Evolutionary conservation across 2,113 vertebrate genomes (phyloP), one percentile per base, ranked within the genome.

Genomic region (Daubentonia madagascariensis): DNA sequence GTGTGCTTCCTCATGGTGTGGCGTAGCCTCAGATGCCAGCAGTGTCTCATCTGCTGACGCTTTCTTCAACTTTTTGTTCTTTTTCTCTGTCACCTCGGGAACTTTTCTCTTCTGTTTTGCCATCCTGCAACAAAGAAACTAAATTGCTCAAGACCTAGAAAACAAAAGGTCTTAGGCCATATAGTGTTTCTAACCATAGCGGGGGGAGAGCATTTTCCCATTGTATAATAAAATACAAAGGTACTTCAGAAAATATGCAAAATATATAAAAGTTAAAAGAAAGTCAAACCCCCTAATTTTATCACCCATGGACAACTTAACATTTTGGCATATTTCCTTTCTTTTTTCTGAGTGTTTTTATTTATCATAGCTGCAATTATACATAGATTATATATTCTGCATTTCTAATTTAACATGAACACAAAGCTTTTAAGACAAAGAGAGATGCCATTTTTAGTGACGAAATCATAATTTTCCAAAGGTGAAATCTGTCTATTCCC

Each of bases 31-130:
- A 0, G 2, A 10, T 0, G 84, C 91, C 22, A 3, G 18, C 4
- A 83, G 61, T 0, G 0, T 67, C 72, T 92, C 76, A 17, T 83
- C 70, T 2, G 59, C 22, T 0, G 43, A 40, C 0, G 0, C 3
- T 11, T 75, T 94, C 94, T 98, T 98, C 17, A 30, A 3, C n/a
- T 98, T 98, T 70, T 96, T 98, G 70, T 95, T 94, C 83, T 81
- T 98, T 50, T 88, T 96, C 30, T 70, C 95, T 16, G 92, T 89
- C 75, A 73, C 94, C 40, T 97, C 48, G 0, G 89, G 28, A 12
- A 72, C 91, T 79, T 61, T 97, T n/a, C 95, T 94, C 48, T 97
- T 98, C 70, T 48, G 97, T 40, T 98, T 98, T 0, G 48, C 94
- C 98, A 99, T 98, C 91, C 93, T 98, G 43, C 75, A 85, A 57